Percentiles rank a stretch among this genome's conserved stretches.
phyloP scores from a whole-genome alignment of 2,888 invertebrate genomes.

The Epsilonema sp. region DNA sequence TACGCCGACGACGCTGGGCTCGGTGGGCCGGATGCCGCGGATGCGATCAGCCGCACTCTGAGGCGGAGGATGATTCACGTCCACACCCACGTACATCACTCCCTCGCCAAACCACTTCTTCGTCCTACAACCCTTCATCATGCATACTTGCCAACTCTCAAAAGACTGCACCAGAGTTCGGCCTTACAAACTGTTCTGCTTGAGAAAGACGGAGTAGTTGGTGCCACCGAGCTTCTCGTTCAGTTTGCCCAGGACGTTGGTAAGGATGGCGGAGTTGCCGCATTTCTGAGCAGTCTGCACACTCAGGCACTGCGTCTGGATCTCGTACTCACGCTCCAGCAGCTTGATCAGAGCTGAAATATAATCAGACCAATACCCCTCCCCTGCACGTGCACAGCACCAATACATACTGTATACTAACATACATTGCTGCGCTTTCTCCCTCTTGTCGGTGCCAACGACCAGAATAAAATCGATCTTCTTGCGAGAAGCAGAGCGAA shows the following conservation, averaged over 20 bases:
- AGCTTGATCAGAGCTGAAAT: neutral
- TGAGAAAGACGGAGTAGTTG: neutral
- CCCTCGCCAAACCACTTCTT: neutral
- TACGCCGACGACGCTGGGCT: conserved; percentile 2
- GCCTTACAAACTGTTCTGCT: neutral
- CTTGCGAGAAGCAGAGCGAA: neutral
- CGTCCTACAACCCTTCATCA: neutral
- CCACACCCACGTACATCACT: conserved; percentile 1
- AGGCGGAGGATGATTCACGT: conserved; percentile 3
- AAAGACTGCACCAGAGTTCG: too few relatives aligned
- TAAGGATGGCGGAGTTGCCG: neutral
- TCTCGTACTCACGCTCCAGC: neutral
- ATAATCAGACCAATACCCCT: neutral
- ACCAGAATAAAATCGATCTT: neutral
- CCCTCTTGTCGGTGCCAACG: neutral
- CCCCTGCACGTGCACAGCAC: neutral
- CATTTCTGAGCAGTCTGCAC: neutral
- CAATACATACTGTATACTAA: neutral
- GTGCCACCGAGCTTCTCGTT: neutral
- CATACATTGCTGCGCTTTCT: neutral
- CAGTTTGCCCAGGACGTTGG: neutral
- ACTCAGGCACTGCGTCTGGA: neutral
- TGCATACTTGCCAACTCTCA: too few relatives aligned
- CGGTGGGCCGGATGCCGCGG: neutral
- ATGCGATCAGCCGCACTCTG: neutral